Base-by-base conservation (phyloP, 1,140 invertebrate species). In the Leucophenga varia region DNA sequence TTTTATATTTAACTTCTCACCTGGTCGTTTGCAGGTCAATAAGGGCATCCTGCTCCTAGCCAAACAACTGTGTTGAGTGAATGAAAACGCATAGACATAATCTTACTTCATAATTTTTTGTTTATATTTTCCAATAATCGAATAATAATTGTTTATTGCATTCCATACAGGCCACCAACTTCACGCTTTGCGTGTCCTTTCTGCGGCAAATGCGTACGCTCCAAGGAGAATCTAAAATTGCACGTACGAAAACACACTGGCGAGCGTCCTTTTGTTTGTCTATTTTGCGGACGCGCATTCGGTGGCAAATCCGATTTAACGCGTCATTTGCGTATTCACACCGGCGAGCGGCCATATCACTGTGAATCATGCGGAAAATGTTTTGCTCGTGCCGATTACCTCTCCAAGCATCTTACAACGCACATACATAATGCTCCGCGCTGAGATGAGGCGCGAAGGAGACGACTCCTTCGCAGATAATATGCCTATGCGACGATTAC, bases 311-410 rank as follows among this genome's bases (percentile, higher is more conserved):
- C 87, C 59, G 89, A 93, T 64, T 77, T 93, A 42, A 92, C 90
- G 1, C 85, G 90, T 7, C 90, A 93, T 67, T 77, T 92, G 22
- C 81, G 90, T 41, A 92, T 92, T 40, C 90, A 93, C 74, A 93
- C 90, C 1, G 90, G 90, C 18, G 72, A 75, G 40, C 81, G 88
- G 59, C 92, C 87, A 35, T 95, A 88, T 74, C 91, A 90, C 64
- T 93, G 90, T 76, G 89, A 93, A 74, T 89, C 90, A 72, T 93
- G 91, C 76, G 90, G 90, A 53, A 93, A 93, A 72, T 91, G 89
- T 71, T 93, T 93, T 77, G 90, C 90, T 8, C 77, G 90, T 7
- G 90, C 90, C 20, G 90, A 93, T 68, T 93, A 93, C 61, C 82
- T 93, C n/a, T 91, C 89, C 50, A 93, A 93, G 76, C 90, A 93